Evolutionary conservation across 2,888 invertebrate species (phyloP), one percentile per base, ranked within the genome.

Genomic region (Chrysomela aeneicollis): DNA sequence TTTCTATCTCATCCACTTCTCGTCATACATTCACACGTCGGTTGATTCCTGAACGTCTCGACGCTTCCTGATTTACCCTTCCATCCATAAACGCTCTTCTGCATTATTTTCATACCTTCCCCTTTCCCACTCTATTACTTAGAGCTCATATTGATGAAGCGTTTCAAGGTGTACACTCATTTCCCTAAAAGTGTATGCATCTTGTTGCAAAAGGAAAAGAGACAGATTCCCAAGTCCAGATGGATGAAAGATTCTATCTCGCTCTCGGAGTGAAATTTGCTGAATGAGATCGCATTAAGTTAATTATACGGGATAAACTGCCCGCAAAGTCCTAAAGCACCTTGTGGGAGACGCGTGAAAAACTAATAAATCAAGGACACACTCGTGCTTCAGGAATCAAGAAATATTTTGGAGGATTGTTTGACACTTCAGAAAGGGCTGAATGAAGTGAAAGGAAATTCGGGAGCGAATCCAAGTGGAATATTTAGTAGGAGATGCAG

Each of bases 131-230:
- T n/a, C 42, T 42, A n/a, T 26, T 26, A 26, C 26, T 26, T 26
- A 15, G 42, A 42, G 12, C 42, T 42, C 42, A n/a, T 42, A 8
- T 42, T 42, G 15, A 42, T 42, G 42, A 42, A 9, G 32, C 32
- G 32, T 10, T 35, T 35, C 32, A 35, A 42, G 42, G 42, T 42
- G 42, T 42, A 42, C 42, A 42, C 15, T 42, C 42, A 42, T 42
- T 42, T 42, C 15, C 42, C 15, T 42, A 15, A 42, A 42, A 42
- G 42, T 42, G 2, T 42, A 15, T 6, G n/a, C 42, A 4, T 42
- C 15, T 42, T 15, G 15, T 42, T 12, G 12, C n/a, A n/a, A n/a
- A n/a, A n/a, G n/a, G n/a, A n/a, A n/a, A n/a, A 15, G 15, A 15
- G 42, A 42, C n/a, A 15, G 15, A 42, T 42, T 15, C 35, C 35